Evolutionary conservation across 1,140 invertebrate species (phyloP).

Genomic region (Ips nitidus): DNA sequence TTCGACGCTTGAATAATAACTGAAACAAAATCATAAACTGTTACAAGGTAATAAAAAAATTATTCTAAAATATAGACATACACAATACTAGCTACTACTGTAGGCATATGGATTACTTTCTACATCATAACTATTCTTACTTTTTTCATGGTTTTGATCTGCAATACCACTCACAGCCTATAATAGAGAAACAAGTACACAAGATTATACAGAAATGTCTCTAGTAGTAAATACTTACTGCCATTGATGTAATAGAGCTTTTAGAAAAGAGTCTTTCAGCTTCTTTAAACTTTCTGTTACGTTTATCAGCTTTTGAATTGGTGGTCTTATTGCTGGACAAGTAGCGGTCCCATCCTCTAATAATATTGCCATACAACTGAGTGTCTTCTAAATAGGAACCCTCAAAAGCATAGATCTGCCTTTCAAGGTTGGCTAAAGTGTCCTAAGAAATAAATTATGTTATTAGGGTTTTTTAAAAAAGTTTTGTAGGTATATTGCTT

Average conservation of each 20-base stretch:
- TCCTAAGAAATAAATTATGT: slow-evolving; percentile 64
- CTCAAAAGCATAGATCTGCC: slow-evolving; percentile 99
- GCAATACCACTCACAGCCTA: slow-evolving; percentile 82
- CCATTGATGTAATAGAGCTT: slow-evolving; percentile 97
- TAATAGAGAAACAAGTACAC: slow-evolving; percentile 48
- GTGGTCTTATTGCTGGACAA: slow-evolving; percentile 90
- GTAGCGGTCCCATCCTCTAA: slow-evolving; percentile 97
- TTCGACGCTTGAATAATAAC: too few relatives aligned
- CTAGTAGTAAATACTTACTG: slow-evolving; percentile 64
- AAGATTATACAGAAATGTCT: slow-evolving; percentile 19
- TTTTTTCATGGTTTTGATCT: slow-evolving; percentile 70
- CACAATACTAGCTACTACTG: slow-evolving; percentile 37
- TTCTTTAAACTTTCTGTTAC: slow-evolving; percentile 97
- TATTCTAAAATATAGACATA: slow-evolving; percentile 10
- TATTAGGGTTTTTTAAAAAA: not conserved
- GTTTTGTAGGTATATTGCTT: too few relatives aligned
- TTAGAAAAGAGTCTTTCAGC: slow-evolving; percentile 97
- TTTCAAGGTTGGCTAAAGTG: slow-evolving; percentile 91
- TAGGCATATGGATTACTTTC: slow-evolving; percentile 41
- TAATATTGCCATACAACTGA: slow-evolving; percentile 97
- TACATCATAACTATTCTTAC: slow-evolving; percentile 53
- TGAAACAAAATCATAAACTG: too few relatives aligned
- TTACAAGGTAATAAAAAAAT: too few relatives aligned
- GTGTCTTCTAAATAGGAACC: slow-evolving; percentile 99
- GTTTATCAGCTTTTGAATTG: slow-evolving; percentile 92